Evolutionary conservation across 2,888 invertebrate species (phyloP).

Genomic region (Cosmorhoe ocellata): DNA sequence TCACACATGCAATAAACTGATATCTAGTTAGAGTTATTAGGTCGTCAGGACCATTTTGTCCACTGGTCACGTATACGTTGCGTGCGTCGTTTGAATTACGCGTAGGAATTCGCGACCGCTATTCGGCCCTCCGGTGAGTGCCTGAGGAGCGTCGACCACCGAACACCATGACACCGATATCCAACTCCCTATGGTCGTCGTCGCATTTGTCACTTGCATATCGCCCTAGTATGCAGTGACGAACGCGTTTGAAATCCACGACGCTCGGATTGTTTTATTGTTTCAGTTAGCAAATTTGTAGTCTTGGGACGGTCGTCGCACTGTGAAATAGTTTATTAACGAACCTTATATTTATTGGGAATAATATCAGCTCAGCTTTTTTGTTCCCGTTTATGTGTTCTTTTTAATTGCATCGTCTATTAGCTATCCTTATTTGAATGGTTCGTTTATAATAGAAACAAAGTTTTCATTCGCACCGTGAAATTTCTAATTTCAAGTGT

Average conservation of each 20-base stretch:
- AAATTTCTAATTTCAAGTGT: conserved; percentile 7
- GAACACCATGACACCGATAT: conserved; percentile 73
- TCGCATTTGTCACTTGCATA: conserved; percentile 52
- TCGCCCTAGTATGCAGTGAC: conserved; percentile 61
- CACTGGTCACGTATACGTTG: conserved; percentile 67
- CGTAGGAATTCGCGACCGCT: conserved; percentile 81
- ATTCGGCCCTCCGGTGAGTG: conserved; percentile 66
- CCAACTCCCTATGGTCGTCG: conserved; percentile 63
- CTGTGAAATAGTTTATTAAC: conserved; percentile 38
- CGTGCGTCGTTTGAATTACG: conserved; percentile 76
- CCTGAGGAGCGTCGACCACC: conserved; percentile 41
- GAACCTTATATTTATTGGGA: neutral
- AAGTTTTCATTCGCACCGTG: conserved; percentile 26
- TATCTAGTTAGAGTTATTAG: conserved; percentile 69
- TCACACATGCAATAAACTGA: conserved; percentile 47
- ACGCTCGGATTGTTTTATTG: conserved; percentile 62
- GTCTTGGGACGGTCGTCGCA: conserved; percentile 65
- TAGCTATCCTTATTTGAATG: conserved; percentile 4
- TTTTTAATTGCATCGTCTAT: neutral
- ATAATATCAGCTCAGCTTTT: neutral
- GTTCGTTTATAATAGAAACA: conserved; percentile 37
- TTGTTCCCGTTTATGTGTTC: neutral
- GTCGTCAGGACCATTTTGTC: conserved; percentile 72
- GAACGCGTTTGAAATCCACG: conserved; percentile 64
- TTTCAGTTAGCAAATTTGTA: conserved; percentile 70